A percentile compares a stretch with the other conserved stretches of the same genome.
phyloP scores from a whole-genome alignment of 2,113 vertebrate genomes.

The Sarotherodon lohbergeri region DNA sequence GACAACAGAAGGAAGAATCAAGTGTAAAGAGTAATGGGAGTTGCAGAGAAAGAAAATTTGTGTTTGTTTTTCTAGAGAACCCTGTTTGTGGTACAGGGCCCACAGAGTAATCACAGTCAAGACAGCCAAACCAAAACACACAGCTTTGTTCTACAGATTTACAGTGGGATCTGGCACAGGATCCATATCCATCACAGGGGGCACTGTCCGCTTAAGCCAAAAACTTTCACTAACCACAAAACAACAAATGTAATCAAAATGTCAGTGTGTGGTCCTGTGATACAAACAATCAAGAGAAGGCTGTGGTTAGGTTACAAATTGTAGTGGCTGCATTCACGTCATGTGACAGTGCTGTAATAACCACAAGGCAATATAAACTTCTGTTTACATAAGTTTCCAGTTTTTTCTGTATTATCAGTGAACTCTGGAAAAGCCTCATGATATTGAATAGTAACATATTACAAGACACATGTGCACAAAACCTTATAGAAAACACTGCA shows the following conservation, averaged over 20 bases:
- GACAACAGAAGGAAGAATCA: not conserved
- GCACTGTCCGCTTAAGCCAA: not conserved
- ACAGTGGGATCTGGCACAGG: not conserved
- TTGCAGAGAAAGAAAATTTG: not conserved
- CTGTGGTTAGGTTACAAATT: not conserved
- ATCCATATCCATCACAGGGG: constrained; percentile 20
- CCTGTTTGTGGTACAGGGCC: not conserved
- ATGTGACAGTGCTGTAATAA: not conserved
- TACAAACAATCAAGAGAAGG: not conserved
- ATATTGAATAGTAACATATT: not conserved
- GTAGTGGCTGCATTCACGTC: not conserved
- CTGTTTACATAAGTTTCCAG: not conserved
- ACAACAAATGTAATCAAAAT: not conserved
- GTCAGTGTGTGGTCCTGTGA: not conserved
- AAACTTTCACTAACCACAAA: not conserved
- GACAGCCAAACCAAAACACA: not conserved
- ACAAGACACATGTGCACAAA: not conserved
- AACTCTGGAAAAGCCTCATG: not conserved
- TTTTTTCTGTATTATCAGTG: not conserved
- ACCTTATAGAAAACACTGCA: not conserved
- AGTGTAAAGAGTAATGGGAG: not conserved
- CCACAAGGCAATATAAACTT: not conserved
- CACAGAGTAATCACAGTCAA: not conserved
- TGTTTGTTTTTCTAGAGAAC: not conserved
- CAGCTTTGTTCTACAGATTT: constrained; percentile 45